Evolutionary conservation across 1,140 invertebrate species (phyloP).

Genomic region (Drosophila trapezifrons): DNA sequence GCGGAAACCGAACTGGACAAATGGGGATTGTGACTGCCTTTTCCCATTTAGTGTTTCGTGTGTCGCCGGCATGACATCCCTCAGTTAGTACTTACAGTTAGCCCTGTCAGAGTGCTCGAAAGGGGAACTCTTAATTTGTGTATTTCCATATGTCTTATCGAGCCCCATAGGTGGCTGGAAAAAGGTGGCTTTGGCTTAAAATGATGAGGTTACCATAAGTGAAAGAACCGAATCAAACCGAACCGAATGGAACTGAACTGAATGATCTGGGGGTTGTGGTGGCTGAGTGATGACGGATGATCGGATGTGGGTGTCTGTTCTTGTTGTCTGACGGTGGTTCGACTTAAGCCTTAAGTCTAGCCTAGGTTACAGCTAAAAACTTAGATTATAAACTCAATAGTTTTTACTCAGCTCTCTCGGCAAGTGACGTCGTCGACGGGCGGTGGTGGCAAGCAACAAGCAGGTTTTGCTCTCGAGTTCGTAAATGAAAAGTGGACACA

Average conservation of each 20-base stretch:
- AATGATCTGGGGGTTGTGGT: constrained; percentile 35
- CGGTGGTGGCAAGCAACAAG: constrained; percentile 26
- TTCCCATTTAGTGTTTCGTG: constrained; percentile 17
- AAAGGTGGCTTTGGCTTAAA: constrained; percentile 15
- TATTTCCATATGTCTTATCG: constrained; percentile 37
- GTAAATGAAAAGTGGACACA: constrained; percentile 24
- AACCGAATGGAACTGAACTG: constrained; percentile 38
- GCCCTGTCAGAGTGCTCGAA: constrained; percentile 33
- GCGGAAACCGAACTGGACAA: constrained; percentile 45
- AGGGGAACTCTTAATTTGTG: constrained; percentile 35
- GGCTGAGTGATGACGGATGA: constrained; percentile 16
- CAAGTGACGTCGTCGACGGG: constrained; percentile 10
- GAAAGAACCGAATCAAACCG: constrained; percentile 26
- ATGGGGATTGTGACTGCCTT: constrained; percentile 42
- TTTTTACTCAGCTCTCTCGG: constrained; percentile 8
- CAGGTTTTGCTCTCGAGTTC: constrained; percentile 6
- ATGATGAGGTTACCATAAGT: constrained; percentile 26
- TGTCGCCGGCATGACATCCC: constrained; percentile 27
- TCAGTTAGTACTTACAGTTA: constrained; percentile 67
- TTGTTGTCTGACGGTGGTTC: constrained; percentile 33
- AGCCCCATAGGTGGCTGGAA: constrained; percentile 11
- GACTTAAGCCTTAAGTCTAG: constrained; percentile 43
- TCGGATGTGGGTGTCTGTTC: constrained; percentile 21
- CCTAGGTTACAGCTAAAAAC: constrained; percentile 45
- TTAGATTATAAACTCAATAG: constrained; percentile 24